phyloP scores from a whole-genome alignment of 2,888 invertebrate species.

The Clepsis dumicolana region DNA sequence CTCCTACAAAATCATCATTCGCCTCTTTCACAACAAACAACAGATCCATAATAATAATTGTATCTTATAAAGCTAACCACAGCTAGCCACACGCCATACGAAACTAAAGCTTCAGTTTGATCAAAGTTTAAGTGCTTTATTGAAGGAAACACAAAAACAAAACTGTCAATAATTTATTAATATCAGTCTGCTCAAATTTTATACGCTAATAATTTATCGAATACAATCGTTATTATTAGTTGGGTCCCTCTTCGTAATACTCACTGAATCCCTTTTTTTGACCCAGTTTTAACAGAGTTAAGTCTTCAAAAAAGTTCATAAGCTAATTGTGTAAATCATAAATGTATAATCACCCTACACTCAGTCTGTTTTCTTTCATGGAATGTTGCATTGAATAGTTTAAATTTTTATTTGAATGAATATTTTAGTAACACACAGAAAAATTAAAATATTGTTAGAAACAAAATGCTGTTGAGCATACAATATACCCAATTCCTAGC shows the following conservation, averaged over 20 bases:
- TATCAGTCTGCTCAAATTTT: constrained; percentile 75
- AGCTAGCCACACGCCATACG: constrained; percentile 15
- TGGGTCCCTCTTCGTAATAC: constrained; percentile 79
- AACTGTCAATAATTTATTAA: constrained; percentile 65
- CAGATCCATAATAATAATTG: constrained; percentile 39
- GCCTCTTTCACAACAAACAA: constrained; percentile 22
- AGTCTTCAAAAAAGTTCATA: constrained; percentile 42
- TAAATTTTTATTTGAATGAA: constrained; percentile 11
- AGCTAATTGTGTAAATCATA: constrained; percentile 47
- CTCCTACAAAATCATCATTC: constrained; percentile 42
- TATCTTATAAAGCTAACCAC: constrained; percentile 5
- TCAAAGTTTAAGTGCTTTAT: constrained; percentile 21
- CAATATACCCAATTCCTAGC: background rate
- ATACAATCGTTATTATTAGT: constrained; percentile 60
- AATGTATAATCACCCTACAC: constrained; percentile 57
- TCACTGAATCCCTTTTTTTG: constrained; percentile 53
- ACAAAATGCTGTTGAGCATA: no score
- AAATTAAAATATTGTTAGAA: background rate
- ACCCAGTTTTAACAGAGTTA: constrained; percentile 45
- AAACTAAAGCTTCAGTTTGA: constrained; percentile 38
- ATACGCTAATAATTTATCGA: constrained; percentile 62
- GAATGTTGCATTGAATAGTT: constrained; percentile 61
- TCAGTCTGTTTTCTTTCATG: constrained; percentile 71
- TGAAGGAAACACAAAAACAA: constrained; percentile 42
- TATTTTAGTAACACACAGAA: background rate